Conservation (phyloP, 2,113 vertebrate species). For the Rafetus swinhoei region DNA sequence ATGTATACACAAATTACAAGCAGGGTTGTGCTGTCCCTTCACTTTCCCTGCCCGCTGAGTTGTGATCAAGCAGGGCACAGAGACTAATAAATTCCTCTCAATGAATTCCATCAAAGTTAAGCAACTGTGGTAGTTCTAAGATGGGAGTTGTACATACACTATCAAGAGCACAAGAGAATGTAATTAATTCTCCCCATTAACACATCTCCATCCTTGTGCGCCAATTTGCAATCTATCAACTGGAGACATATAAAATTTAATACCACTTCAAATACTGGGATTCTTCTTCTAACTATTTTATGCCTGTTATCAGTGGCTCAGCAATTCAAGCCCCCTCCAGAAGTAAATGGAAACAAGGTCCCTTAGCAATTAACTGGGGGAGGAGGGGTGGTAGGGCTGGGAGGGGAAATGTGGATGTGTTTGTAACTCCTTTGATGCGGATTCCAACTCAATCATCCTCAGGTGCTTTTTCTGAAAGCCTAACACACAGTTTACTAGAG, state of each 20-base stretch:
- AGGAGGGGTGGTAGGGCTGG: not conserved
- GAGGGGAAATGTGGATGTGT: not conserved
- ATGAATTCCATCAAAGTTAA: not conserved
- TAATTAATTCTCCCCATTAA: not conserved
- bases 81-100: not conserved
- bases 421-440: not conserved
- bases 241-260: not conserved
- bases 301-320: not conserved
- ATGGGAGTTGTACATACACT: not conserved
- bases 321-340: not conserved
- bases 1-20: not conserved
- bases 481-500: not conserved
- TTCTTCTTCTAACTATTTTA: not conserved
- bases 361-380: not conserved
- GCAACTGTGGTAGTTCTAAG: not conserved
- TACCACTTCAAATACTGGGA: not conserved
- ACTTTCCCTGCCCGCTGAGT: fast-evolving
- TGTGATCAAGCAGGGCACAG: not conserved
- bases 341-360: not conserved
- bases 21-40: not conserved
- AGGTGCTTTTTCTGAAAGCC: not conserved
- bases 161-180: not conserved
- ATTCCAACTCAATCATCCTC: not conserved
- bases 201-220: not conserved
- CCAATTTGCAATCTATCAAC: not conserved